Percentiles rank a stretch among this genome's conserved stretches.
phyloP scores from a whole-genome alignment of 1,140 invertebrate genomes.

The Ceratosolen fusciceps region DNA sequence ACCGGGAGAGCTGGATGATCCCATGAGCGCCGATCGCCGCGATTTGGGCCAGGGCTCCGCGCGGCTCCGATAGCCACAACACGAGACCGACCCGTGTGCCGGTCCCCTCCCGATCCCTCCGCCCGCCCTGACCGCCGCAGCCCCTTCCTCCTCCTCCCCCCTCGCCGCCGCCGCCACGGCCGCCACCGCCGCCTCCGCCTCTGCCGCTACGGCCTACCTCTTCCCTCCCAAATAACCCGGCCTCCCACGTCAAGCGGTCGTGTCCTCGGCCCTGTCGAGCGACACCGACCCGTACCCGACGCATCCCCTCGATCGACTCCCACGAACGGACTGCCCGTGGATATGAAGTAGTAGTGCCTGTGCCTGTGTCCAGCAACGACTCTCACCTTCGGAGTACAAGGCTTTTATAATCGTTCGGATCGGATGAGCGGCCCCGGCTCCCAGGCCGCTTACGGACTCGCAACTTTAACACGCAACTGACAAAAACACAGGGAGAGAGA shows the following conservation, averaged over 20 bases:
- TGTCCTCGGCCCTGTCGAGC: not conserved
- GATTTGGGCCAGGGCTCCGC: conserved; percentile 1
- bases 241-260: no score
- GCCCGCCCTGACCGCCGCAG: not conserved
- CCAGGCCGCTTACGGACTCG: not conserved
- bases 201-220: not conserved
- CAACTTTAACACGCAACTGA: not conserved
- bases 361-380: not conserved
- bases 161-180: not conserved
- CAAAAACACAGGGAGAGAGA: no score
- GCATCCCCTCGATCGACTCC: no score
- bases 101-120: not conserved
- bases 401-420: not conserved
- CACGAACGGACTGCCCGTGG: no score
- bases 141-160: not conserved
- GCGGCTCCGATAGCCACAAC: not conserved
- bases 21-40: not conserved
- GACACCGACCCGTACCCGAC: not conserved
- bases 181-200: not conserved
- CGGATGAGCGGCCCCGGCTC: not conserved
- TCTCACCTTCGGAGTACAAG: no score
- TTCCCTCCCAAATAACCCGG: no score
- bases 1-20: no score
- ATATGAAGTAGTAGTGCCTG: not conserved
- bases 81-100: no score